These are phyloP conservation scores for Pangasius krempfi DNA, from an alignment of 2,797 vertebrate genomes.

Conservation along the genomic window DNA sequence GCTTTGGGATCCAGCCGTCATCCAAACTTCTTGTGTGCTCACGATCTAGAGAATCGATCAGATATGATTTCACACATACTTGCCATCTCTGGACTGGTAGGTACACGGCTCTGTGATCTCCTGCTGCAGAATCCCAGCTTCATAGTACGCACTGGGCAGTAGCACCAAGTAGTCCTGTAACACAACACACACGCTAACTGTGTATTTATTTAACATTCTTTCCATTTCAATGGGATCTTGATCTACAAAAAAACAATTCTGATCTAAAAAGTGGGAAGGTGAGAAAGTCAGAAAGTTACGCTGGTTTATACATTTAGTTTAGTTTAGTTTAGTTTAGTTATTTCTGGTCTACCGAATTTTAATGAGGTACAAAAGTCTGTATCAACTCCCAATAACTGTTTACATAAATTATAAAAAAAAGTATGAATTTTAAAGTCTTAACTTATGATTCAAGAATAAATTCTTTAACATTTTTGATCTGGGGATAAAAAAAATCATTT, in stretches of 20 bases:
- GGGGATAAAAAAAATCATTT: not conserved
- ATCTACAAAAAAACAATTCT: not conserved
- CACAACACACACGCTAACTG: not conserved
- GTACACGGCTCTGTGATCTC: slow-evolving; percentile 84
- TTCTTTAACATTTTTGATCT: not conserved
- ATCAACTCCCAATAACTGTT: not conserved
- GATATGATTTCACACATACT: not conserved
- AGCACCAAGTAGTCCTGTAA: slow-evolving; percentile 91
- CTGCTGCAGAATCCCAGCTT: slow-evolving; percentile 81
- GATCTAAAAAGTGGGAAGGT: not conserved
- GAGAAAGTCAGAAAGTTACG: not conserved
- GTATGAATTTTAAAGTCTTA: not conserved
- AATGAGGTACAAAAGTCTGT: not conserved
- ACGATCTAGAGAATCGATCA: not conserved
- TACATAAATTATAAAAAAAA: not conserved
- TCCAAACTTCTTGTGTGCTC: not conserved
- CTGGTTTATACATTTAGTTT: not conserved
- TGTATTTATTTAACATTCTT: not conserved
- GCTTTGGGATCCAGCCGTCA: not conserved
- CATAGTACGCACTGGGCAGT: slow-evolving; percentile 88
- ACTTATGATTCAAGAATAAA: not conserved
- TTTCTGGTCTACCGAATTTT: not conserved
- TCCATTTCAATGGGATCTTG: not conserved
- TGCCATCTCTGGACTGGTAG: slow-evolving; percentile 48
- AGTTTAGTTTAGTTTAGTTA: no score